A percentile compares a stretch with the other conserved stretches of the same genome.
Evolutionary conservation across 1,140 invertebrate genomes (phyloP).

Genomic region (Limonius californicus): DNA sequence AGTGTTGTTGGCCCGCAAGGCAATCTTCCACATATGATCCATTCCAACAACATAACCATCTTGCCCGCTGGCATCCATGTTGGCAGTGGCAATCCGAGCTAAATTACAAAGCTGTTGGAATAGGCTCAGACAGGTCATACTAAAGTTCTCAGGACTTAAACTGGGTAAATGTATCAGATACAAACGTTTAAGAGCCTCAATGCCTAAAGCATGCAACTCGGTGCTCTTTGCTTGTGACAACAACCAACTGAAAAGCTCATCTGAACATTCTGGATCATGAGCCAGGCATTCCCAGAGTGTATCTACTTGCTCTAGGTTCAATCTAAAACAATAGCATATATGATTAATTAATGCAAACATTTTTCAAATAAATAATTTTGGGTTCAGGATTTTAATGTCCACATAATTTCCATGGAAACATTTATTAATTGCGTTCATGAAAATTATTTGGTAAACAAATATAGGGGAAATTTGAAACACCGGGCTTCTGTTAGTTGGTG

Average conservation of each 20-base stretch:
- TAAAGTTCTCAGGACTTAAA: constrained; percentile 80
- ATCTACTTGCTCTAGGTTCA: constrained; percentile 86
- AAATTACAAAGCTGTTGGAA: constrained; percentile 89
- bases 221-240: constrained; percentile 83
- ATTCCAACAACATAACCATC: constrained; percentile 71
- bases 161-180: constrained; percentile 87
- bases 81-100: constrained; percentile 64
- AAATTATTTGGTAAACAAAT: background rate
- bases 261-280: constrained; percentile 74
- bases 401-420: no score
- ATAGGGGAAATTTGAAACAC: no score
- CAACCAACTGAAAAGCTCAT: constrained; percentile 91
- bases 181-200: constrained; percentile 81
- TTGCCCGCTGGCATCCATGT: constrained; percentile 44
- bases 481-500: no score
- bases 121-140: constrained; percentile 84
- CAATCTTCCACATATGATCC: constrained; percentile 92
- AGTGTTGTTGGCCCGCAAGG: constrained; percentile 80
- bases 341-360: background rate
- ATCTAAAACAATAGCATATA: constrained; percentile 50
- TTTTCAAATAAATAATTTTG: background rate
- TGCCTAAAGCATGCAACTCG: constrained; percentile 84
- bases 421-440: no score
- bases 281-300: constrained; percentile 87
- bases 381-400: background rate